phyloP scores from a whole-genome alignment of 2,797 vertebrate species.

The Rhinogobio ventralis region DNA sequence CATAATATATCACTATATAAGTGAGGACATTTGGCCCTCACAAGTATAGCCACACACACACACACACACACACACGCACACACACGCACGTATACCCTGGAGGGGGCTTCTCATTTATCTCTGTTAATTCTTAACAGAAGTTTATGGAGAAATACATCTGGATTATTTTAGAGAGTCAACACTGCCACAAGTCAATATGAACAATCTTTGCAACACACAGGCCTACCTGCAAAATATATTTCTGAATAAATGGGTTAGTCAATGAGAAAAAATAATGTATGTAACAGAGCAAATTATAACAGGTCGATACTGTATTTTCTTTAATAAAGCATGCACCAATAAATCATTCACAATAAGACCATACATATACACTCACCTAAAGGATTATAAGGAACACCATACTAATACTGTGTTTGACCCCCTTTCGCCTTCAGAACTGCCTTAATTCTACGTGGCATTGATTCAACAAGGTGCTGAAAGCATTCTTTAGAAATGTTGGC shows the following conservation, averaged over 20 bases:
- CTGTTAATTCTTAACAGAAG: neutral
- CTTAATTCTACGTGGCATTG: no score
- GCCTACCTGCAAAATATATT: no score
- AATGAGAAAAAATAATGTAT: neutral
- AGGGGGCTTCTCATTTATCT: neutral
- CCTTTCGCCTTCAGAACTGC: no score
- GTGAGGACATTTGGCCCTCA: neutral
- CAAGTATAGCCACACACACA: neutral
- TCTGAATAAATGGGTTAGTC: neutral
- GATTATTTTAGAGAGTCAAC: neutral
- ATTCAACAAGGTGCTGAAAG: no score
- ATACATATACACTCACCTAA: no score
- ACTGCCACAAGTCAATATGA: neutral
- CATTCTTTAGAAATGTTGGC: no score
- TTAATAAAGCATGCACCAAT: neutral
- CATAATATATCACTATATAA: neutral
- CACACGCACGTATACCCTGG: conserved; percentile 11
- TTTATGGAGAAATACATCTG: neutral
- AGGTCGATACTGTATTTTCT: neutral
- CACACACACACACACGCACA: neutral
- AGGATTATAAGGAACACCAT: no score
- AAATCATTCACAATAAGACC: neutral
- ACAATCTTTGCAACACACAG: neutral
- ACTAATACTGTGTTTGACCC: no score
- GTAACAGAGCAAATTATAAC: neutral